phyloP scores from a whole-genome alignment of 1,140 invertebrate species.

The Telenomus remus region DNA sequence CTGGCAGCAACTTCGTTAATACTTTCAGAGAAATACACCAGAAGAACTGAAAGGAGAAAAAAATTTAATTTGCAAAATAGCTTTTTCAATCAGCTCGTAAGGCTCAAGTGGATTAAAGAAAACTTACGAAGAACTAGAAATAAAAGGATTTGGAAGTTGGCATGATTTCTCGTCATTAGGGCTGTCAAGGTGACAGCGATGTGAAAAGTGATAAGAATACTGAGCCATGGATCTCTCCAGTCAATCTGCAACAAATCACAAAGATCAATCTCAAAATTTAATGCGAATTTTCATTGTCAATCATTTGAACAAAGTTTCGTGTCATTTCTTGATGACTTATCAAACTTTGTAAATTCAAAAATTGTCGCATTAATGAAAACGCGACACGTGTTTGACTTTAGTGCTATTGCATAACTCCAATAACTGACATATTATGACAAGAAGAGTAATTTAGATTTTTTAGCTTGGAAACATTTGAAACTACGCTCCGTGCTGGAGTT shows the following conservation, averaged over 20 bases:
- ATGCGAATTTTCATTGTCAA: no score
- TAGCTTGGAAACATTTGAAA: not conserved
- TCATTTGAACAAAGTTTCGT: no score
- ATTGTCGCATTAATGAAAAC: constrained; percentile 12
- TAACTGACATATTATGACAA: constrained; percentile 16
- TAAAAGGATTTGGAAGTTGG: constrained; percentile 89
- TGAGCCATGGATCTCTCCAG: constrained; percentile 91
- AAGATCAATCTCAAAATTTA: no score
- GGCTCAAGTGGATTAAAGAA: no score
- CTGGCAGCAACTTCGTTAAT: constrained; percentile 90
- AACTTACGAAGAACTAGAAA: constrained; percentile 88
- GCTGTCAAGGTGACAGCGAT: constrained; percentile 85
- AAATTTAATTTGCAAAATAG: not conserved
- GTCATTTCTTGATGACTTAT: no score
- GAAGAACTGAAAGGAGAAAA: constrained; percentile 81
- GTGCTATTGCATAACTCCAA: constrained; percentile 7
- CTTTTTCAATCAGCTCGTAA: not conserved
- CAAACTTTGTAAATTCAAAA: not conserved
- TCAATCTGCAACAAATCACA: constrained; percentile 81
- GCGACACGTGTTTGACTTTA: constrained; percentile 1
- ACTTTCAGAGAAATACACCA: constrained; percentile 91
- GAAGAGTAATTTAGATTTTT: constrained; percentile 3
- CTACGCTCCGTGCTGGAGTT: no score
- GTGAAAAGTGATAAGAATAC: constrained; percentile 84
- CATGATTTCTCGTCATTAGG: constrained; percentile 87